Conservation (phyloP, 1,140 invertebrate species). For the Drosophila elegans region DNA sequence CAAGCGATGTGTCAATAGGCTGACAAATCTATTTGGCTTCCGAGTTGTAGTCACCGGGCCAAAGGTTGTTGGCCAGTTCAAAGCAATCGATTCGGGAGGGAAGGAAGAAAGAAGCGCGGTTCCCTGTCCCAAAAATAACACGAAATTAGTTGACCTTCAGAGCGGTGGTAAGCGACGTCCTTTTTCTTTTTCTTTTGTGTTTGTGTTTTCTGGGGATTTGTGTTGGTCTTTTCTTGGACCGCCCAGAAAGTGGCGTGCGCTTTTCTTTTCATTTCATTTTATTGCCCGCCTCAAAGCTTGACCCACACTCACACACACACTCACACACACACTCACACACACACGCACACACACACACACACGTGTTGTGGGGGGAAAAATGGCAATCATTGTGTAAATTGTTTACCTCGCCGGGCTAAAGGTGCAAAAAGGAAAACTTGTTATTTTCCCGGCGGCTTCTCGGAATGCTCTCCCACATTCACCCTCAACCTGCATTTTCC, state of each 20-base stretch:
- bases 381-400: slow-evolving; percentile 70
- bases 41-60: slow-evolving; percentile 30
- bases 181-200: slow-evolving; percentile 20
- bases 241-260: slow-evolving; percentile 59
- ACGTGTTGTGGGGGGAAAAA: slow-evolving; percentile 19
- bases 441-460: slow-evolving; percentile 52
- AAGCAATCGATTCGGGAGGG: slow-evolving; percentile 59
- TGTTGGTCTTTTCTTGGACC: slow-evolving; percentile 51
- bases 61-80: slow-evolving; percentile 59
- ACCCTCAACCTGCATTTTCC: slow-evolving; percentile 6
- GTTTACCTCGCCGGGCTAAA: slow-evolving; percentile 58
- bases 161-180: slow-evolving; percentile 1
- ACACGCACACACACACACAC: no score
- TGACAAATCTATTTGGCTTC: slow-evolving; percentile 61
- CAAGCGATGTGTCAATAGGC: slow-evolving; percentile 57
- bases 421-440: slow-evolving; percentile 56
- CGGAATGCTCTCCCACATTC: slow-evolving; percentile 30
- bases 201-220: slow-evolving; percentile 49
- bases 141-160: slow-evolving; percentile 77
- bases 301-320: slow-evolving; percentile 25
- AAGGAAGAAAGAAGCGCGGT: background rate
- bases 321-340: no score
- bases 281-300: slow-evolving; percentile 56
- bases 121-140: slow-evolving; percentile 55
- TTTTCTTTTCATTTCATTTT: slow-evolving; percentile 80